Evolutionary conservation across 2,113 vertebrate genomes (phyloP).

Genomic region (Mirounga angustirostris): DNA sequence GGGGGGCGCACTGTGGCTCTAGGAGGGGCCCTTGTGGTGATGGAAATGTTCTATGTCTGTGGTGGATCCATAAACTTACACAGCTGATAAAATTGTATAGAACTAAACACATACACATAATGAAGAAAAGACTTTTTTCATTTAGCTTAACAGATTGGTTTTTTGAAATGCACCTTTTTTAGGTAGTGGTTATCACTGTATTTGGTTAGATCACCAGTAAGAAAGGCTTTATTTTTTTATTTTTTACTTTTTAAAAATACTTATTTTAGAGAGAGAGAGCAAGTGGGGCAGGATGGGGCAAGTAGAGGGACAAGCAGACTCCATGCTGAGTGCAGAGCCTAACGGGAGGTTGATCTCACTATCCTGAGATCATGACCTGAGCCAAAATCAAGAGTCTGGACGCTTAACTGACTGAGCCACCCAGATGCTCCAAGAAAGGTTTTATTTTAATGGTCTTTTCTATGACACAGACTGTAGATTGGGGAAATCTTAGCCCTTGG

Average conservation of each 20-base stretch:
- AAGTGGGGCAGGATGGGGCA: no score
- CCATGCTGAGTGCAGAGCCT: background rate
- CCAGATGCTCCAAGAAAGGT: background rate
- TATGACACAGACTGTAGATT: background rate
- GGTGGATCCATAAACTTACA: background rate
- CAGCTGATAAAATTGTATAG: background rate
- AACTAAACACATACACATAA: background rate
- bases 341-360: background rate
- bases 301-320: background rate
- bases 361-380: background rate
- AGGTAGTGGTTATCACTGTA: background rate
- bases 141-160: background rate
- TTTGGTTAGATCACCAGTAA: background rate
- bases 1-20: background rate
- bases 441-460: background rate
- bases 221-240: background rate
- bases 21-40: background rate
- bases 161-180: background rate
- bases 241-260: background rate
- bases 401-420: background rate
- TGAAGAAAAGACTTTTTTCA: background rate
- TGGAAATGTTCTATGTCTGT: background rate
- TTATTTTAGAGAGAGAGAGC: background rate
- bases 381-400: background rate
- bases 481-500: background rate